Evolutionary conservation across 1,140 invertebrate species (phyloP).

Genomic region (Maniola jurtina): DNA sequence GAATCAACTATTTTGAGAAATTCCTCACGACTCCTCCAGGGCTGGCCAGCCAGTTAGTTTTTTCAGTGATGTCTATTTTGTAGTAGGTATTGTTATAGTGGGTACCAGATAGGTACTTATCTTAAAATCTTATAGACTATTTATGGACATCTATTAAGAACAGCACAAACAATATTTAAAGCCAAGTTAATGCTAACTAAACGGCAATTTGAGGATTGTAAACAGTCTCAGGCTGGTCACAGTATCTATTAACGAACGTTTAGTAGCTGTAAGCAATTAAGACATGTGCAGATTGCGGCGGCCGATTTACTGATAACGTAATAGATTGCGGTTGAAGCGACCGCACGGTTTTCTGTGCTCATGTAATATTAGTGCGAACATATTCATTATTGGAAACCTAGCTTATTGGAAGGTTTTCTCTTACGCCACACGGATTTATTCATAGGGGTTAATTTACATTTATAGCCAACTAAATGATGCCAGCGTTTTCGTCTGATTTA

Average conservation of each 20-base stretch:
- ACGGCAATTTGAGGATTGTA: neutral
- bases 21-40: too few relatives aligned
- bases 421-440: neutral
- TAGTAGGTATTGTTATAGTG: too few relatives aligned
- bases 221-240: neutral
- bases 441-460: too few relatives aligned
- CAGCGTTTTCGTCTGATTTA: too few relatives aligned
- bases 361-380: slow-evolving; percentile 1
- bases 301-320: neutral
- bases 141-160: too few relatives aligned
- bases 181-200: neutral
- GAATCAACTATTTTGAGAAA: too few relatives aligned
- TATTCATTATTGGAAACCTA: neutral
- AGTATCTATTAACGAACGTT: neutral
- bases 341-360: slow-evolving; percentile 1
- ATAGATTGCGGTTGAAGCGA: neutral
- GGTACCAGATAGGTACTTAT: too few relatives aligned
- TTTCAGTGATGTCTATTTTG: too few relatives aligned
- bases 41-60: too few relatives aligned
- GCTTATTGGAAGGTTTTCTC: neutral
- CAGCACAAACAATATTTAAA: neutral
- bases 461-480: too few relatives aligned
- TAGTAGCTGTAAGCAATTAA: neutral
- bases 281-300: neutral
- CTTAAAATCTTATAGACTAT: too few relatives aligned